These are phyloP conservation scores for Stictocephala bisonia DNA, from an alignment of 2,888 invertebrate species.

Conservation along the genomic window DNA sequence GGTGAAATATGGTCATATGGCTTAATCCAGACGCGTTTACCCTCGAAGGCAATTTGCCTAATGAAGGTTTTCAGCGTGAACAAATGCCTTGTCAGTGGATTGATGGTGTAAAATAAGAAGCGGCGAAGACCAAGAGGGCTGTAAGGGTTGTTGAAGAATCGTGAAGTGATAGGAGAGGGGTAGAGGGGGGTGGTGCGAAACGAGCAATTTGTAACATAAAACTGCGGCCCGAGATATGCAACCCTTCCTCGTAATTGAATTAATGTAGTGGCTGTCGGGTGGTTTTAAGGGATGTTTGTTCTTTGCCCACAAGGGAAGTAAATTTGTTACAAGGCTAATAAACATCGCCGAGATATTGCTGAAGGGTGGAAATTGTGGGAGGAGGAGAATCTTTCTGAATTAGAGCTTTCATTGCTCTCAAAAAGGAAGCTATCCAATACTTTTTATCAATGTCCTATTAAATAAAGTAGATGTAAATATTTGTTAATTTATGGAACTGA, in stretches of 20 bases:
- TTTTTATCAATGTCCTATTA: too few species aligned
- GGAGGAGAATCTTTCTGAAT: not conserved
- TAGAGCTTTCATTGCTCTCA: slow-evolving; percentile 17
- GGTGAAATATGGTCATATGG: too few species aligned
- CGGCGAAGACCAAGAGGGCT: not conserved
- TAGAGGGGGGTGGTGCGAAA: slow-evolving; percentile 4
- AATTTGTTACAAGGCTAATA: slow-evolving; percentile 43
- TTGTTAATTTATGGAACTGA: too few species aligned
- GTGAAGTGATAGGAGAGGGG: not conserved
- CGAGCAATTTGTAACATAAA: slow-evolving; percentile 42
- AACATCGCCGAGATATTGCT: slow-evolving; percentile 1
- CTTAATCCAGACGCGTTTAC: too few species aligned
- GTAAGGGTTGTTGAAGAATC: slow-evolving; percentile 26
- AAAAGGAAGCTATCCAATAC: too few species aligned
- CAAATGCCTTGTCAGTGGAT: slow-evolving; percentile 16
- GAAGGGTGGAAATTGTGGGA: not conserved
- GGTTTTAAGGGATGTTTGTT: slow-evolving; percentile 41
- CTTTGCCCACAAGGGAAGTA: slow-evolving; percentile 39
- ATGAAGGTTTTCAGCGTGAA: slow-evolving; percentile 25
- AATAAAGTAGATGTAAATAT: too few species aligned
- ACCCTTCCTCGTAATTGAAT: slow-evolving; percentile 38
- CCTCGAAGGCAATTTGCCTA: not conserved
- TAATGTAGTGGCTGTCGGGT: slow-evolving; percentile 39
- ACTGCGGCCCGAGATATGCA: slow-evolving; percentile 23
- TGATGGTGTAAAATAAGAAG: slow-evolving; percentile 23